A percentile compares a stretch with the other conserved stretches of the same genome.
These are phyloP conservation scores for Danionella dracula DNA, from an alignment of 2,797 vertebrate species.

Conservation along the genomic window DNA sequence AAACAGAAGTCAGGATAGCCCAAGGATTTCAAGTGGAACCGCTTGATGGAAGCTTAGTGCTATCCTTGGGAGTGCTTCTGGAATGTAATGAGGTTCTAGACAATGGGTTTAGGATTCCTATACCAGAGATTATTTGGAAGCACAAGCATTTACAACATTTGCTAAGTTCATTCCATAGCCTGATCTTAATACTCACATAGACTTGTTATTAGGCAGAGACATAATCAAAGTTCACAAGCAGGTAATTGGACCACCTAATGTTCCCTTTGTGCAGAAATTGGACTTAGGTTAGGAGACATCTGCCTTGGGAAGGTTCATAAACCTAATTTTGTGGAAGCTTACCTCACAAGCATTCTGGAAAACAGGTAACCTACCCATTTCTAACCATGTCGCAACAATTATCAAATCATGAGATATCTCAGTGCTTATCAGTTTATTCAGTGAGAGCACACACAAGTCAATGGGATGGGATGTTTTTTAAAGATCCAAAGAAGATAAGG, in stretches of 20 bases:
- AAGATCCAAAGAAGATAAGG: not conserved
- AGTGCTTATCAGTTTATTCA: not conserved
- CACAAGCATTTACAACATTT: too few relatives aligned
- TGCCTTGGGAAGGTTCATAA: not conserved
- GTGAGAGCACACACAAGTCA: not conserved
- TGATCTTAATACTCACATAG: not conserved
- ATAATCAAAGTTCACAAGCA: conserved; percentile 9
- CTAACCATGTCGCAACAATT: not conserved
- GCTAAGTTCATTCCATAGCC: not conserved
- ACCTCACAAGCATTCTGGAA: conserved; percentile 2
- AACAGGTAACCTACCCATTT: not conserved
- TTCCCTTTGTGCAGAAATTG: conserved; percentile 1
- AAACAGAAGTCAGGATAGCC: not conserved
- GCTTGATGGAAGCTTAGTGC: not conserved
- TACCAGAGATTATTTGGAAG: not conserved
- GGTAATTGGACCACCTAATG: not conserved
- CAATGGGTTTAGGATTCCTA: not conserved
- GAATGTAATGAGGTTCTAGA: conserved; percentile 2
- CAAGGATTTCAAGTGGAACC: not conserved
- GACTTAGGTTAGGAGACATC: conserved; percentile 3
- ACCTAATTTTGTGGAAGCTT: not conserved
- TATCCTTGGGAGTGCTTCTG: not conserved
- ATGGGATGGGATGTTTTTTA: not conserved
- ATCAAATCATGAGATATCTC: not conserved
- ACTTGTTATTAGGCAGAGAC: not conserved